Conservation (phyloP, 2,113 vertebrate species). For the Platichthys stellatus region DNA sequence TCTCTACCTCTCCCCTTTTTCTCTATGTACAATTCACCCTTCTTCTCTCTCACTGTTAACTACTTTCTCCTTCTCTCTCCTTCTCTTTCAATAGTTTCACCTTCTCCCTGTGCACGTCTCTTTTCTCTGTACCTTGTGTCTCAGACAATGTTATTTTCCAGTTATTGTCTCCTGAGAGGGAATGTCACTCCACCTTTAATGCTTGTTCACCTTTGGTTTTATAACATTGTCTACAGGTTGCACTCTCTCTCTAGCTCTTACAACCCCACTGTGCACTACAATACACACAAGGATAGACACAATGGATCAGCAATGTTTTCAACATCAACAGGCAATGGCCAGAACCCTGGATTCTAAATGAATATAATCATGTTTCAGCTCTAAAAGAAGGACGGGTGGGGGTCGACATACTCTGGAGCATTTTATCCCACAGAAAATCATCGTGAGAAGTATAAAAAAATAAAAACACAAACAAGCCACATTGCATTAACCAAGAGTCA, state of each 20-base stretch:
- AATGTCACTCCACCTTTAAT: conserved; percentile 41
- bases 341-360: neutral
- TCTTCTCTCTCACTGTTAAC: conserved; percentile 17
- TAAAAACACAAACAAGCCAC: neutral
- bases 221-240: conserved; percentile 22
- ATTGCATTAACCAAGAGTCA: neutral
- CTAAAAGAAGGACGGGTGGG: too few species aligned
- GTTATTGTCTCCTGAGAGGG: conserved; percentile 44
- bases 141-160: conserved; percentile 52
- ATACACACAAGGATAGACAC: neutral
- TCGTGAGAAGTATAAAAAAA: neutral
- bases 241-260: neutral
- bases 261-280: neutral
- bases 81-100: conserved; percentile 32
- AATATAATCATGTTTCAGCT: neutral
- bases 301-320: conserved; percentile 5
- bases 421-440: neutral
- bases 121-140: neutral
- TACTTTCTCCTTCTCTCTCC: conserved; percentile 22
- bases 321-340: conserved; percentile 17
- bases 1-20: neutral
- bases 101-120: conserved; percentile 2
- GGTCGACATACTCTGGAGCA: too few species aligned
- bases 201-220: conserved; percentile 49
- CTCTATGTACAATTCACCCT: conserved; percentile 6